A percentile compares a stretch with the other conserved stretches of the same genome.
phyloP scores from a whole-genome alignment of 2,113 vertebrate genomes.

The Azemiops feae region DNA sequence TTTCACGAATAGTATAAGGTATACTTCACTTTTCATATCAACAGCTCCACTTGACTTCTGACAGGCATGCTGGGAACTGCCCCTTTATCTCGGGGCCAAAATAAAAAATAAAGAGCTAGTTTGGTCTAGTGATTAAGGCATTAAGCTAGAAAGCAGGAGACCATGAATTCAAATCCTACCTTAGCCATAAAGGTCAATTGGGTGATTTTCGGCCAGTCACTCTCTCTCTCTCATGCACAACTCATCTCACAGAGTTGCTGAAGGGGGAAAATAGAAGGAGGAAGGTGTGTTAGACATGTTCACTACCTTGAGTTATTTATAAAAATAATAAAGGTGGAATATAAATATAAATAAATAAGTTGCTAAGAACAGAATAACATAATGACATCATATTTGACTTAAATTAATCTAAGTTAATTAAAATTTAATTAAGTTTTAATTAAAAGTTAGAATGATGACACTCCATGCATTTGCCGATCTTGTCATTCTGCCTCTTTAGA shows the following conservation, averaged over 20 bases:
- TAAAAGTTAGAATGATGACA: neutral
- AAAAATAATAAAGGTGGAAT: neutral
- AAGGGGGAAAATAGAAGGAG: neutral
- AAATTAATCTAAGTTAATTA: neutral
- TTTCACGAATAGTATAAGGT: neutral
- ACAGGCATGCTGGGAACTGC: neutral
- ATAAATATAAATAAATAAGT: neutral
- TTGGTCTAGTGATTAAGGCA: neutral
- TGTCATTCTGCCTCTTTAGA: neutral
- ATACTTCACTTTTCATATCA: neutral
- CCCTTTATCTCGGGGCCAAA: neutral
- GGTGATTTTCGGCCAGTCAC: neutral
- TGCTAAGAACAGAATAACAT: neutral
- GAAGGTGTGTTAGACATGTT: neutral
- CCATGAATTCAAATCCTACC: neutral
- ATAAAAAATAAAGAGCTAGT: neutral
- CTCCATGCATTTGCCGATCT: neutral
- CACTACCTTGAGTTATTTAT: neutral
- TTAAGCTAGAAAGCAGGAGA: neutral
- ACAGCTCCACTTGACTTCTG: neutral
- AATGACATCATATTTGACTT: neutral
- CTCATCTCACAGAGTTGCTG: neutral
- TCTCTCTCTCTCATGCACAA: neutral
- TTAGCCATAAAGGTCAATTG: neutral
- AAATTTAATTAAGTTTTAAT: neutral